phyloP scores from a whole-genome alignment of 2,113 vertebrate genomes.

The Tinamus guttatus region DNA sequence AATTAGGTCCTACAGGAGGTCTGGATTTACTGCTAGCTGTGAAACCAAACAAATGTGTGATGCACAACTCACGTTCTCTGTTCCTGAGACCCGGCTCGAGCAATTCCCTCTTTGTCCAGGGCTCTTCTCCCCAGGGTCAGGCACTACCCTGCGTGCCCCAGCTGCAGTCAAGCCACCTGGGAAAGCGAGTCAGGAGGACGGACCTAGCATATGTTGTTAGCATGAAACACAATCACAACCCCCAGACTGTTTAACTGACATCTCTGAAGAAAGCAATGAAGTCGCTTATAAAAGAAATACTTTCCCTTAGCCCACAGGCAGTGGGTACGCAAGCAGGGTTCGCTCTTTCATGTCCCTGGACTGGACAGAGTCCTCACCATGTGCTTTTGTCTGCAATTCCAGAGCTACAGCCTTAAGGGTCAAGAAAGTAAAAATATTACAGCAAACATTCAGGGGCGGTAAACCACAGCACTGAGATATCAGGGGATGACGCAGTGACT shows the following conservation, averaged over 20 bases:
- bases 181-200: neutral
- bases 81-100: neutral
- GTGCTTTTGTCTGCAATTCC: neutral
- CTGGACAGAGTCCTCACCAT: neutral
- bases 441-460: neutral
- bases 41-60: neutral
- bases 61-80: neutral
- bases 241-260: constrained; percentile 43
- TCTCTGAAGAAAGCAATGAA: neutral
- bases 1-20: constrained; percentile 59
- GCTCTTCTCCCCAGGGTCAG: neutral
- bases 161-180: constrained; percentile 30
- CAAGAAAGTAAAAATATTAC: neutral
- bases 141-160: constrained; percentile 12
- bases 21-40: constrained; percentile 19
- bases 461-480: neutral
- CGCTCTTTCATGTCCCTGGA: neutral
- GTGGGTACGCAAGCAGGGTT: neutral
- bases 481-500: accelerated
- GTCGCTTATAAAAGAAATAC: neutral
- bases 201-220: constrained; percentile 50
- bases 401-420: neutral
- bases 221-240: constrained; percentile 28
- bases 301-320: neutral
- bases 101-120: neutral